Conservation (phyloP, 2,113 vertebrate genomes). For the Pseudopodoces humilis region DNA sequence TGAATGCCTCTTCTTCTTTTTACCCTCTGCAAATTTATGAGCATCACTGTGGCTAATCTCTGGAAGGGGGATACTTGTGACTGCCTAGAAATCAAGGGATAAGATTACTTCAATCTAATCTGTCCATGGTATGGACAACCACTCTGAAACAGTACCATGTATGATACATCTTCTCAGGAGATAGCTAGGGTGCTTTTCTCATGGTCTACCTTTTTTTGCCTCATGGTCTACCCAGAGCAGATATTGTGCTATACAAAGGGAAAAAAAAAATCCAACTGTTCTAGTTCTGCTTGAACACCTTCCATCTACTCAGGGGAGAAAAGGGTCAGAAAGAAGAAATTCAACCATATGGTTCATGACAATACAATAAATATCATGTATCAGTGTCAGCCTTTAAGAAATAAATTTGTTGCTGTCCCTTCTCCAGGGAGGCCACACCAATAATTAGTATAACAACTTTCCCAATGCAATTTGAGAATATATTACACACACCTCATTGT, state of each 20-base stretch:
- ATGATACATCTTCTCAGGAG: background rate
- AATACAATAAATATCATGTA: background rate
- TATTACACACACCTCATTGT: conserved; percentile 88
- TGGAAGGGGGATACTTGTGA: background rate
- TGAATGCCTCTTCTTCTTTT: background rate
- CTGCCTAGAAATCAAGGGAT: background rate
- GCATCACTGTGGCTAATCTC: background rate
- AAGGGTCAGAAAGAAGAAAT: background rate
- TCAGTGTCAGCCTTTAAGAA: background rate
- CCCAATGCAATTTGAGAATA: background rate
- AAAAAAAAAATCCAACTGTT: background rate
- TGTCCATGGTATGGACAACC: background rate
- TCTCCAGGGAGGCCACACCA: background rate
- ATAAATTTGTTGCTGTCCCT: background rate
- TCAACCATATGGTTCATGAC: background rate
- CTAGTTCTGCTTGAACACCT: background rate
- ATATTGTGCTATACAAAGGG: background rate
- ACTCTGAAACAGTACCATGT: background rate
- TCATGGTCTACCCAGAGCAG: background rate
- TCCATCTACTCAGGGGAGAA: background rate
- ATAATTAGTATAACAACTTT: background rate
- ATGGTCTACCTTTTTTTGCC: background rate
- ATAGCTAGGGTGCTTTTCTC: background rate
- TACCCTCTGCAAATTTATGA: background rate
- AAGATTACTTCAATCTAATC: background rate